These are phyloP conservation scores for Hypsibius dujardini DNA, from an alignment of 1,140 invertebrate genomes.

Conservation along the genomic window DNA sequence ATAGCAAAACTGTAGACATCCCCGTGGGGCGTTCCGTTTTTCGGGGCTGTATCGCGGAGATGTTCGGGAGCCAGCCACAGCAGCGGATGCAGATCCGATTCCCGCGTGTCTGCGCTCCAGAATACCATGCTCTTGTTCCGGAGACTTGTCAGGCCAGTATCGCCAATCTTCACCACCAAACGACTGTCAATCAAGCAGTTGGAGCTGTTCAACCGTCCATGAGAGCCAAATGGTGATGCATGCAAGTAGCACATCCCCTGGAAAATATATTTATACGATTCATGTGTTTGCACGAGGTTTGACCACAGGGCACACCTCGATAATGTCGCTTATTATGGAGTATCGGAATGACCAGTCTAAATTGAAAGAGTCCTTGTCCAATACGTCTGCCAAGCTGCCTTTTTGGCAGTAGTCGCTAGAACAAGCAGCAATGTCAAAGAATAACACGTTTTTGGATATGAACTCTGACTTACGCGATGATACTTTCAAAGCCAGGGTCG, in stretches of 20 bases:
- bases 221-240: constrained; percentile 65
- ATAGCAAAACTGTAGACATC: constrained; percentile 74
- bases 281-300: too few species aligned
- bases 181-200: constrained; percentile 94
- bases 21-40: constrained; percentile 53
- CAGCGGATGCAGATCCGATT: constrained; percentile 22
- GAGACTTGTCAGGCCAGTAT: constrained; percentile 72
- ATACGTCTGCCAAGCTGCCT: constrained; percentile 69
- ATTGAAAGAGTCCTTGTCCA: constrained; percentile 79
- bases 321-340: constrained; percentile 82
- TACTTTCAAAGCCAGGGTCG: constrained; percentile 62
- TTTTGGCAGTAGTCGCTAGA: constrained; percentile 86
- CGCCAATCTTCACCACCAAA: constrained; percentile 90
- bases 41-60: constrained; percentile 37
- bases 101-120: background rate
- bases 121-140: constrained; percentile 21
- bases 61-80: constrained; percentile 86
- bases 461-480: constrained; percentile 36
- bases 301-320: constrained; percentile 43
- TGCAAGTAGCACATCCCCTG: constrained; percentile 88
- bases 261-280: too few species aligned
- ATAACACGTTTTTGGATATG: constrained; percentile 24
- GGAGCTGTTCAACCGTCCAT: constrained; percentile 84
- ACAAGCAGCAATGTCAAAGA: too few species aligned
- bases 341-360: constrained; percentile 83